Base-by-base conservation (phyloP, 2,797 vertebrate species). In the Phyllotis vaccarum region DNA sequence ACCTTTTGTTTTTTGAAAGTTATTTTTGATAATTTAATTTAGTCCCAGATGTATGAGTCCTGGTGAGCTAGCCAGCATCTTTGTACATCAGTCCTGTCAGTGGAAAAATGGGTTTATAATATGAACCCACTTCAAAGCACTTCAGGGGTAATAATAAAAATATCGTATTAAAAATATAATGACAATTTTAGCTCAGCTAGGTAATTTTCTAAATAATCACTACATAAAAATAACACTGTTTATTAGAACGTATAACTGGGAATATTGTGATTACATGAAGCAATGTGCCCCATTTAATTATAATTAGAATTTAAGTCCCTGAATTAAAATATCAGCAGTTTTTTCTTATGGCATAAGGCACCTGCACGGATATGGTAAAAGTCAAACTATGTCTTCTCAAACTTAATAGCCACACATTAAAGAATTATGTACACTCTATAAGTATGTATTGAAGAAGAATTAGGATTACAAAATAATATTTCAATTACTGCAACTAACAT, bases 21-120 rank as follows among this genome's bases (percentile, higher is more conserved):
- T 96, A 97, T 90, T 96, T 95, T 91, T 37, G 79, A 87, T 95
- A 89, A 97, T 93, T 94, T 66, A 89, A 97, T 93, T 97, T 95
- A 76, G 52, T 86, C 75, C 93, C 16, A 93, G 89, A 81, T 79
- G 40, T 96, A 40, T 93, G 76, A 75, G 86, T 62, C 34, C 92
- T 74, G 58, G 29, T 80, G 74, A 96, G 49, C 74, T 96, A 76
- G 12, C 52, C 49, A 62, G 49, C 43, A 66, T 87, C 79, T 92
- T 85, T 91, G 27, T 66, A 86, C 54, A 92, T 56, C 79, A 92
- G 76, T 52, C 72, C 82, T 86, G 9, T 95, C 78, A 90, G n/a
- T 40, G 94, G 86, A 94, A 96, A 96, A 95, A 89, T 95, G 86
- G 72, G 58, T 91, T 95, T 95, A 96, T 83, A 95, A 96, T 89